These are phyloP conservation scores for Drosophila lacteicornis DNA, from an alignment of 1,140 invertebrate genomes.

Conservation along the genomic window DNA sequence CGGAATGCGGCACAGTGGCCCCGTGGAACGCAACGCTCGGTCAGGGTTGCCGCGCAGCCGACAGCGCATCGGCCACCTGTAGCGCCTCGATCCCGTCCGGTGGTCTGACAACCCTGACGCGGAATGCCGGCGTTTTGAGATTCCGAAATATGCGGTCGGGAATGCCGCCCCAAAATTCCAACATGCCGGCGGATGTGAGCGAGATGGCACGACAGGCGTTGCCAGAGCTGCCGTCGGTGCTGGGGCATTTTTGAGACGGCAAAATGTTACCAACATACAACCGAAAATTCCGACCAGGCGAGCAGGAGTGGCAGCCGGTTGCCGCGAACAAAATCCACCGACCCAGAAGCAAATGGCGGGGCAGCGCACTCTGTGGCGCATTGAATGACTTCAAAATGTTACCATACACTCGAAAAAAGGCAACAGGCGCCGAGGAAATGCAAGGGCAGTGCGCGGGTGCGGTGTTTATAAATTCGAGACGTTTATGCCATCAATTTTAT, in stretches of 20 bases:
- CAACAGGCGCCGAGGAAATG: slow-evolving; percentile 50
- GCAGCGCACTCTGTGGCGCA: slow-evolving; percentile 28
- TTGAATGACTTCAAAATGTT: slow-evolving; percentile 50
- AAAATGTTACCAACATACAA: slow-evolving; percentile 83
- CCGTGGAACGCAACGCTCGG: slow-evolving; percentile 47
- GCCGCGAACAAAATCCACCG: slow-evolving; percentile 4
- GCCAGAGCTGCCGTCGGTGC: slow-evolving; percentile 54
- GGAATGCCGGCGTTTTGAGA: slow-evolving; percentile 21
- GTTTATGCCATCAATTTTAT: slow-evolving; percentile 84
- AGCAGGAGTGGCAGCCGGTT: slow-evolving; percentile 25
- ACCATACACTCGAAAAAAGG: slow-evolving; percentile 55
- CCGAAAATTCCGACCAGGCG: slow-evolving; percentile 66
- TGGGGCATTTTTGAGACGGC: slow-evolving; percentile 44
- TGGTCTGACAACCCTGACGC: slow-evolving; percentile 39
- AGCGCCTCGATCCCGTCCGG: slow-evolving; percentile 17
- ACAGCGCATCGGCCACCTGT: slow-evolving; percentile 24
- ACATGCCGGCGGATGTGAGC: slow-evolving; percentile 37
- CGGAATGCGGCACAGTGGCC: slow-evolving; percentile 60
- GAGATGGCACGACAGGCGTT: slow-evolving; percentile 57
- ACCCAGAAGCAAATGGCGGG: not conserved
- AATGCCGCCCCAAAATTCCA: slow-evolving; percentile 42
- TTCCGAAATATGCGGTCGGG: slow-evolving; percentile 48
- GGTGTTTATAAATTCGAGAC: slow-evolving; percentile 74
- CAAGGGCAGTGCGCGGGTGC: slow-evolving; percentile 2
- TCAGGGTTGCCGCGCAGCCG: slow-evolving; percentile 25